Percentiles rank a stretch among this genome's conserved stretches.
These are phyloP conservation scores for Coelogynopora nodosa DNA, from an alignment of 2,888 invertebrate genomes.

Conservation along the genomic window DNA sequence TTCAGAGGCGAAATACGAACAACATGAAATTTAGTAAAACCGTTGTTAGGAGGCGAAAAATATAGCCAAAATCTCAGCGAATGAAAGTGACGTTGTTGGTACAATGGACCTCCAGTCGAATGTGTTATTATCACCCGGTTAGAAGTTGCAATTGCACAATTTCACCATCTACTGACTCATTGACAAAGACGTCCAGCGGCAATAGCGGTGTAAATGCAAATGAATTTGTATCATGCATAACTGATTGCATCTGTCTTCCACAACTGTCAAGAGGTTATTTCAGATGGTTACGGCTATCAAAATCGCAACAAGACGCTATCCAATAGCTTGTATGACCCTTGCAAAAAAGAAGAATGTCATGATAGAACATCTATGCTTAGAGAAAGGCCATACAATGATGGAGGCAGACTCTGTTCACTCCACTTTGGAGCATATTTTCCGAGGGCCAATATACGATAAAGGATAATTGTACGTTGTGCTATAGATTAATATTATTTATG, in stretches of 20 bases:
- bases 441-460: not conserved
- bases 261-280: not conserved
- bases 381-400: constrained; percentile 32
- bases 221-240: not conserved
- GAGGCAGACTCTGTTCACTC: constrained; percentile 20
- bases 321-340: not conserved
- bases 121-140: not conserved
- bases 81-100: not conserved
- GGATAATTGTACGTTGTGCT: not conserved
- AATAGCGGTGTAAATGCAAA: not conserved
- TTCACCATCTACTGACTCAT: not conserved
- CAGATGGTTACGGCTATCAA: not conserved
- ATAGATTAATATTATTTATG: not conserved
- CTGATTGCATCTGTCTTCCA: not conserved
- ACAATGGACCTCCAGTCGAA: not conserved
- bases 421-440: not conserved
- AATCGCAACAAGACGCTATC: constrained; percentile 11
- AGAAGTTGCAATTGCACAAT: not conserved
- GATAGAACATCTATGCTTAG: not conserved
- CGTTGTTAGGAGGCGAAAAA: too few species aligned
- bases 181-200: constrained; percentile 3
- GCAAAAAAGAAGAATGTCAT: not conserved
- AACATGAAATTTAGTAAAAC: too few species aligned
- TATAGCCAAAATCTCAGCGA: too few species aligned
- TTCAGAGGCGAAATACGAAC: too few species aligned